Evolutionary conservation across 1,140 invertebrate genomes (phyloP).

Genomic region (Lamellibrachia luymesi): DNA sequence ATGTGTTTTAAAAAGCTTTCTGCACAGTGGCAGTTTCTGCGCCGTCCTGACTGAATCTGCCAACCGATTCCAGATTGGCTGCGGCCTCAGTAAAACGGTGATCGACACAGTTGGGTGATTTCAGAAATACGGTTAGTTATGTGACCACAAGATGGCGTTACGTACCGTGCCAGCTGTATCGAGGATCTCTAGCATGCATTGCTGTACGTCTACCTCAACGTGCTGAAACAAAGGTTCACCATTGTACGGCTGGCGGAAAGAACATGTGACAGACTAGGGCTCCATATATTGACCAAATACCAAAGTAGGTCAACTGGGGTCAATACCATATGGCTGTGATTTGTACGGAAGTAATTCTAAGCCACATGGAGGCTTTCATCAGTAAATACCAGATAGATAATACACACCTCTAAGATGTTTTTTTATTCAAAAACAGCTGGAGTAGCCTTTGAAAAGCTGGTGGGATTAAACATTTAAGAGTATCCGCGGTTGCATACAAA

Average conservation of each 20-base stretch:
- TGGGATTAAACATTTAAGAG: background rate
- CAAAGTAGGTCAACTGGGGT: too few species aligned
- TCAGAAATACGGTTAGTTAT: too few species aligned
- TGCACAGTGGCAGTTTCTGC: too few species aligned
- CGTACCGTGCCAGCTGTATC: constrained; percentile 96
- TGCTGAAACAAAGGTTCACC: constrained; percentile 61
- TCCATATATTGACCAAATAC: too few species aligned
- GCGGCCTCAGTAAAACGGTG: too few species aligned
- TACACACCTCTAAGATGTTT: too few species aligned
- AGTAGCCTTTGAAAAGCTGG: background rate
- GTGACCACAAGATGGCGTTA: constrained; percentile 22
- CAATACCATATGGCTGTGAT: too few species aligned
- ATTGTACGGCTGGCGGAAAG: background rate
- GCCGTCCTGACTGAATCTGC: too few species aligned
- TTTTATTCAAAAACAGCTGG: too few species aligned
- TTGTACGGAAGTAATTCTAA: background rate
- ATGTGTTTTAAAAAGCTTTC: too few species aligned
- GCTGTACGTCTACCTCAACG: constrained; percentile 98
- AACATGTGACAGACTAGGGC: background rate
- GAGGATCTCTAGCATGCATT: constrained; percentile 99
- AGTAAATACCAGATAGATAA: background rate
- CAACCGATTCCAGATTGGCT: too few species aligned
- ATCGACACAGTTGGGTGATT: too few species aligned
- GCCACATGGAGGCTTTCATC: background rate
- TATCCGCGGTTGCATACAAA: background rate